Evolutionary conservation across 2,888 invertebrate species (phyloP).

Genomic region (Phortica magna): DNA sequence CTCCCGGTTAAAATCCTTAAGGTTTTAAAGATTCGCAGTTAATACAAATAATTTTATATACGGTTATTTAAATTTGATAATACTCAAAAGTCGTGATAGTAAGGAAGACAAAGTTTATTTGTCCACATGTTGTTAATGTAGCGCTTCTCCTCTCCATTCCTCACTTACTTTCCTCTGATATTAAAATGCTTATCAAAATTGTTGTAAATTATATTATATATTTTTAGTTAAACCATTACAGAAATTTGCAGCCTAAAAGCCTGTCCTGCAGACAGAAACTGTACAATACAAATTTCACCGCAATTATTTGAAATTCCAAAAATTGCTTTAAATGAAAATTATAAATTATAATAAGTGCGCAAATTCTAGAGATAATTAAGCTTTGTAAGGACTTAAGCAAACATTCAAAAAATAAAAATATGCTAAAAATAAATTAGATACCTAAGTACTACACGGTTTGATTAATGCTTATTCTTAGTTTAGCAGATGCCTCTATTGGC

Average conservation of each 20-base stretch:
- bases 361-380: conserved; percentile 54
- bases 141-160: conserved; percentile 1
- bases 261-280: not conserved
- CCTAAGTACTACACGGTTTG: conserved; percentile 8
- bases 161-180: not conserved
- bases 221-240: not conserved
- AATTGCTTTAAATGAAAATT: conserved; percentile 11
- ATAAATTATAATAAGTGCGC: conserved; percentile 43
- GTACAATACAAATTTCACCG: too few species aligned
- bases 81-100: conserved; percentile 78
- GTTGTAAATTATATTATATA: conserved; percentile 21
- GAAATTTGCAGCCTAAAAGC: not conserved
- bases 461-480: too few species aligned
- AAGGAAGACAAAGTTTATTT: conserved; percentile 66
- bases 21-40: not conserved
- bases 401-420: conserved; percentile 45
- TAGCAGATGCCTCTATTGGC: not conserved
- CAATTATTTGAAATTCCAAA: not conserved
- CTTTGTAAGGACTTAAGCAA: conserved; percentile 40
- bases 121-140: conserved; percentile 47
- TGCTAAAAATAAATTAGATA: conserved; percentile 33
- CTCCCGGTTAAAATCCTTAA: conserved; percentile 9
- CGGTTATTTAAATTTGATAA: conserved; percentile 61
- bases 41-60: conserved; percentile 30
- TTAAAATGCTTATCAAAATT: conserved; percentile 4